Base-by-base conservation (phyloP, 2,797 vertebrate species). In the Podarcis lilfordi region DNA sequence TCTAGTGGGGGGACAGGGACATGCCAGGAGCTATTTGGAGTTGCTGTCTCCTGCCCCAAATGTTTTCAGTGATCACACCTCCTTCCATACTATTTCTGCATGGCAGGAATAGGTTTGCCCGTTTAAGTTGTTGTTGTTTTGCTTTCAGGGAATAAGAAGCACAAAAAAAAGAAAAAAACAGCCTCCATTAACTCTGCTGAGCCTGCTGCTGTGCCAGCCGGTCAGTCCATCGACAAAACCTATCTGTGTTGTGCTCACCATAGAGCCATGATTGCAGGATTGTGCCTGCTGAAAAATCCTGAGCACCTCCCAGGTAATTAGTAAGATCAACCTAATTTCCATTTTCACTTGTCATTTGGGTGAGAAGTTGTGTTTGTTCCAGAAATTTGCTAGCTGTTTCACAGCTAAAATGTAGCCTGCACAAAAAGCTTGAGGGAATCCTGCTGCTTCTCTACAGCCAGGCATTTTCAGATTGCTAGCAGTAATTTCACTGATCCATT, bases 171-270 rank as follows among this genome's bases (percentile, higher is more conserved):
- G 61, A 89, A 91, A 4, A 85, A 55, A 78, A 35, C 88, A 2
- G 32, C 85, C n/a, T 17, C 74, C 21, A 83, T 29, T 11, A 86
- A 82, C 32, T 2, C 86, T 0, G 0, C 45, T 0, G 96, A 96
- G 21, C 61, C 91, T 5, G 66, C 86, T 2, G n/a, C 84, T 1
- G 32, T 35, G 4, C 50, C 87, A 23, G 88, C 84, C 0, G 55
- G 84, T 37, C 91, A 89, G 89, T 37, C 88, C 80, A 92, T 97
- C 0, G 98, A 99, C 92, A 97, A 97, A 91, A 98, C 97, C 90
- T 98, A 98, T 96, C 97, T 99, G 86, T 99, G 98, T 96, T 99
- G 98, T 15, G 96, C 98, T 92, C 98, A 99, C 94, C 99, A 99
- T 93, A 98, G 98, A 93, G 98, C 98, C 81, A 99, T 99, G 98